Evolutionary conservation across 1,140 invertebrate genomes (phyloP), one percentile per base, ranked within the genome.

Genomic region (Aphidius gifuensis): DNA sequence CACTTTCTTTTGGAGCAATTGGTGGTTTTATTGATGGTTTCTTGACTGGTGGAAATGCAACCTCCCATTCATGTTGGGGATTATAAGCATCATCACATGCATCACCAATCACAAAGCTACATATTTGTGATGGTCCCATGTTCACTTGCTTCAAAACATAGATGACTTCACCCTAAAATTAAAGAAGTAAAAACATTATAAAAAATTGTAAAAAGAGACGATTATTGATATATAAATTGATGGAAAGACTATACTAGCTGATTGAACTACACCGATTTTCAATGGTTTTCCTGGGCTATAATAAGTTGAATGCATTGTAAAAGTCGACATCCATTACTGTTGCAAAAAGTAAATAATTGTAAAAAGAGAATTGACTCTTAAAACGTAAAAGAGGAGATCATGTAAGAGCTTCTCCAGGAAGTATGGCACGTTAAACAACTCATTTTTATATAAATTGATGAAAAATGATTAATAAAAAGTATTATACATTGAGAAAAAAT

Each of bases 81-180:
- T 93, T 93, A 67, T 91, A 92, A 0, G 91, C 87, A 69, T 92
- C 89, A 4, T 91, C 92, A 72, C 94, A 96, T 38, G 90, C 92
- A 70, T 94, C 92, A 1, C 93, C 93, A 47, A 96, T 92, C 0
- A 95, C 88, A 72, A 95, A 92, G 72, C 92, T 94, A 77, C 94
- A 96, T 46, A 96, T 90, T 77, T 95, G 92, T 68, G 92, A 87
- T 1, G 93, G 90, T 6, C 88, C 88, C 71, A 92, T 85, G n/a
- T 86, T 85, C 9, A 92, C 84, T 61, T 89, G 82, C 69, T 91
- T 88, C 57, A 93, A 70, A 4, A 94, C 91, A 68, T 91, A 91
- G 9, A 93, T 88, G 1, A 93, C 86, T 80, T 94, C 92, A 60
- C 87, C 88, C 90, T 92, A 72, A 64, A 82, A 82, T 39, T 11